Evolutionary conservation across 2,797 vertebrate species (phyloP), one percentile per base, ranked within the genome.

Genomic region (Lepidocolaptes lacrymiger): DNA sequence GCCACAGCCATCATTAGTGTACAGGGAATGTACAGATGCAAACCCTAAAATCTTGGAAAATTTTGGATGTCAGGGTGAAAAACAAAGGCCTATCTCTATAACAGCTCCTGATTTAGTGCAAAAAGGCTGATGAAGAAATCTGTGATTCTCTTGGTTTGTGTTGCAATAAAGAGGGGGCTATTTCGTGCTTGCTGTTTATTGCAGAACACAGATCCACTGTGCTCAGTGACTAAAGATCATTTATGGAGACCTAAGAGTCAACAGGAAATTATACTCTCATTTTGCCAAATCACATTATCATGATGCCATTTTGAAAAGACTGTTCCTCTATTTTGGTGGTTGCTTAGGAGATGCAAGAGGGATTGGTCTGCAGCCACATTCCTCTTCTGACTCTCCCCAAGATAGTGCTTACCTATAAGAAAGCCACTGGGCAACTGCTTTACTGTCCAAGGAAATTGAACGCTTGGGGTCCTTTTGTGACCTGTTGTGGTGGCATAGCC

Each of bases 121-220:
- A 28, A 26, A 32, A 58, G 76, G 48, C 56, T 85, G 58, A 62
- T 56, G 0, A 2, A 89, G 76, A 93, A 95, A 95, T 73, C 32
- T 54, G 74, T 37, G 63, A 79, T 90, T n/a, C 67, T 82, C 56
- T 86, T n/a, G 10, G 67, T 90, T 85, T 58, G 7, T 54, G 41
- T 26, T 88, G 77, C 74, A 61, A 41, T 68, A 81, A 85, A 88
- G 88, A 86, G 46, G 56, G 61, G 44, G 36, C 56, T 95, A 86
- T 96, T 96, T 95, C 74, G 52, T 91, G 54, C 83, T 93, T 82
- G 69, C 69, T 94, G 49, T 93, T 95, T 84, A 87, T 76, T 94
- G 61, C 74, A 90, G 94, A 93, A 96, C 93, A 96, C 88, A 95
- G 93, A 92, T 87, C 93, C 67, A 67, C 89, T 96, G 88, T 97